Evolutionary conservation across 35 echinoderm and acorn worm genomes (phyloP).

Genomic region (Acanthaster planci): DNA sequence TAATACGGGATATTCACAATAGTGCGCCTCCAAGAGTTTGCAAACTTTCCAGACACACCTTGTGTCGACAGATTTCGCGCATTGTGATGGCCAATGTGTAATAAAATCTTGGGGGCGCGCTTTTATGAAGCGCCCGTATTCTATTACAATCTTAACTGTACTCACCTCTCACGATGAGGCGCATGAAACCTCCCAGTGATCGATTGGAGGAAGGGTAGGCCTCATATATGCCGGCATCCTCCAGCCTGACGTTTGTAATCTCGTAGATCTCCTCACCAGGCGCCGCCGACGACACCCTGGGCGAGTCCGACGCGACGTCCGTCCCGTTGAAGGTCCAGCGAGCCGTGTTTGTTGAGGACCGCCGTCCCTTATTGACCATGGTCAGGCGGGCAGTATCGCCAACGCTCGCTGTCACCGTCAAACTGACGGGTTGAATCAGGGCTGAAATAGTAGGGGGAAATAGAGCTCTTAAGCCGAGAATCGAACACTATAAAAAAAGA

Average conservation of each 20-base stretch:
- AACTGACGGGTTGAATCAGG: slow-evolving; percentile 28
- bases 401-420: slow-evolving; percentile 44
- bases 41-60: too few species aligned
- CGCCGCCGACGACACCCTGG: background rate
- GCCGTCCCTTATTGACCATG: background rate
- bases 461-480: too few species aligned
- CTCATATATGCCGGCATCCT: slow-evolving; percentile 47
- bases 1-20: too few species aligned
- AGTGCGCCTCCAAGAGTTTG: too few species aligned
- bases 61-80: too few species aligned
- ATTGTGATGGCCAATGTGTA: too few species aligned
- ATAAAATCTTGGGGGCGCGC: too few species aligned
- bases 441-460: slow-evolving; percentile 27
- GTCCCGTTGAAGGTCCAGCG: slow-evolving; percentile 40
- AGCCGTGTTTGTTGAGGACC: background rate
- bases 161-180: slow-evolving; percentile 60
- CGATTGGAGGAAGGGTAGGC: slow-evolving; percentile 30
- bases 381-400: slow-evolving; percentile 30
- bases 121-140: too few species aligned
- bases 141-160: background rate
- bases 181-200: slow-evolving; percentile 24
- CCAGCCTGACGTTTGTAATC: background rate
- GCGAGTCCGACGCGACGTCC: background rate
- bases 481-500: too few species aligned
- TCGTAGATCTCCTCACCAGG: slow-evolving; percentile 13